Conservation (phyloP, 2,888 invertebrate genomes). For the Drosophila mercatorum region DNA sequence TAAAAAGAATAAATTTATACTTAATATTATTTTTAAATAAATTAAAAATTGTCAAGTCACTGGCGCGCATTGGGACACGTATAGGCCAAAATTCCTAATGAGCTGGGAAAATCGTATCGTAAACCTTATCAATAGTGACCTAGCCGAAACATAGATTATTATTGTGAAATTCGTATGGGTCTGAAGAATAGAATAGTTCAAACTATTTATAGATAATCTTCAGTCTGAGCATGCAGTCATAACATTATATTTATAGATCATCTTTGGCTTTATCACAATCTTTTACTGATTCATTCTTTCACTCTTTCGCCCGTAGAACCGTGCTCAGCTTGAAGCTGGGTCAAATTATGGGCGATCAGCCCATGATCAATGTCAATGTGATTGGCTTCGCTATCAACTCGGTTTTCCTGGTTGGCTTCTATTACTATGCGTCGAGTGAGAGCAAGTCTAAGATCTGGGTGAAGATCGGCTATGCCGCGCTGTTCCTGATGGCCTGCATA, state of each 20-base stretch:
- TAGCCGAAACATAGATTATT: neutral
- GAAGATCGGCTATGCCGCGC: conserved; percentile 86
- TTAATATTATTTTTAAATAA: no score
- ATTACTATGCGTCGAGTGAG: conserved; percentile 86
- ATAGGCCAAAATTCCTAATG: no score
- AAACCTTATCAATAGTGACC: conserved; percentile 2
- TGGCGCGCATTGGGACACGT: no score
- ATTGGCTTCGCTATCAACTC: conserved; percentile 90
- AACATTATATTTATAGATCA: no score
- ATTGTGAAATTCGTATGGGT: conserved; percentile 35
- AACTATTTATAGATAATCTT: neutral
- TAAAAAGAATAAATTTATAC: no score
- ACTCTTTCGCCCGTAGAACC: conserved; percentile 86
- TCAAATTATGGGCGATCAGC: conserved; percentile 89
- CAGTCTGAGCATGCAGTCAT: neutral
- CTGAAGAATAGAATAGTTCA: neutral
- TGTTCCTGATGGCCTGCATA: conserved; percentile 87
- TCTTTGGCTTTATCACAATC: no score
- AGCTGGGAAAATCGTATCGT: no score
- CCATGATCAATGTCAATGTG: conserved; percentile 92
- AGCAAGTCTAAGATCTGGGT: conserved; percentile 86
- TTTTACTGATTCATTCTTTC: neutral
- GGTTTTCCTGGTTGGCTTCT: conserved; percentile 89
- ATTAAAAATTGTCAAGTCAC: no score
- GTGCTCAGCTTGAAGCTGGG: conserved; percentile 91